Base-by-base conservation (phyloP, 2,113 vertebrate species). In the Tonatia bakeri region DNA sequence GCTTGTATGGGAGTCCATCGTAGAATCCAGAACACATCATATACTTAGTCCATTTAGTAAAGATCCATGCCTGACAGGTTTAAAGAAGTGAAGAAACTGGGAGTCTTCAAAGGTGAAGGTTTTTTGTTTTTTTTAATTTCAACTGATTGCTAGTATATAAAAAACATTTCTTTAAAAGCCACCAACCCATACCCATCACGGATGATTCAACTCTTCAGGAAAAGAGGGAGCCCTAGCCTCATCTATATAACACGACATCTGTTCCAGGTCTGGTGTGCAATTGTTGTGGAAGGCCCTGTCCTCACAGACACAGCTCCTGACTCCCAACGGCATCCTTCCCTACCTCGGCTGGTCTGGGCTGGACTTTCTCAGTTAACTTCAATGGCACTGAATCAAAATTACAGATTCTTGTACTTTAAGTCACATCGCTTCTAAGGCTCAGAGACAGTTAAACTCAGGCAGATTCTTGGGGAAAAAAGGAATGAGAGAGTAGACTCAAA, bases 101-200 rank as follows among this genome's bases (percentile, higher is more conserved):
- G 5, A 95, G 43, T 87, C 59, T 94, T 72, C 20, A n/a, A 94
- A 94, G 38, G 40, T 76, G n/a, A 22, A 79, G 50, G 73, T 80
- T 19, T 15, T 77, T 16, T 80, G 3, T 54, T 54, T 40, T 47
- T 47, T 33, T 76, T 76, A 33, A 97, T 97, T 97, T 91, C 50
- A 91, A 91, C 20, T 79, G 43, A 33, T 36, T 94, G 19, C 19
- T 43, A 82, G 65, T 26, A 33, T 80, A 69, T 81, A 50, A n/a
- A 47, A 92, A 52, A 31, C 15, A 61, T 94, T 52, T 67, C 20
- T 94, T 56, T 69, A 84, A 86, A 82, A 92, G 80, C 22, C 73
- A 92, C 31, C 17, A 85, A 47, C 77, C 82, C 24, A 87, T 43
- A 43, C 10, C 56, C 33, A 72, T 72, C 72, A 87, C 33, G 6